Evolutionary conservation across 2,888 invertebrate genomes (phyloP).

Genomic region (Shargacucullia verbasci): DNA sequence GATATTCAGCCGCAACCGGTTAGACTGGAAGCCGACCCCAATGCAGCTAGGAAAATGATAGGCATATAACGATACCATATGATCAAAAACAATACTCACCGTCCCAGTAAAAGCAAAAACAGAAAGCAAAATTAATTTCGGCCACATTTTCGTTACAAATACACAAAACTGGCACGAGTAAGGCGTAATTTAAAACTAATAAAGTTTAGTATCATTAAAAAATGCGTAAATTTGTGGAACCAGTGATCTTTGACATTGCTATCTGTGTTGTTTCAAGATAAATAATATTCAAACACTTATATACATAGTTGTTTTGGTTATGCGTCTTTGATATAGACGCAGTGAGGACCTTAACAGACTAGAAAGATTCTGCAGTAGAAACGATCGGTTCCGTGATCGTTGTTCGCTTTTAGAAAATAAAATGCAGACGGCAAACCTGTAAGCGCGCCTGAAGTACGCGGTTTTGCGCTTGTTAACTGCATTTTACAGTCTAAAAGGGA

Average conservation of each 20-base stretch:
- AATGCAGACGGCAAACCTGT: too few relatives aligned
- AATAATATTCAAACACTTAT: slow-evolving; percentile 22
- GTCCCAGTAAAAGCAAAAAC: slow-evolving; percentile 65
- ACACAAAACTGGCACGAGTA: slow-evolving; percentile 22
- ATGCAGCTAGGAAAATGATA: too few relatives aligned
- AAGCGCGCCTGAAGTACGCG: too few relatives aligned
- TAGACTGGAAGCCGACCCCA: too few relatives aligned
- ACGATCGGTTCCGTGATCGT: too few relatives aligned
- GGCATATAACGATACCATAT: too few relatives aligned
- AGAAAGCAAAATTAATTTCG: slow-evolving; percentile 63
- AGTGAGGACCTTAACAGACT: too few relatives aligned
- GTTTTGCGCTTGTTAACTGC: too few relatives aligned
- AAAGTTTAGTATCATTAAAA: slow-evolving; percentile 15
- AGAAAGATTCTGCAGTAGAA: too few relatives aligned
- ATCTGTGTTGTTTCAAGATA: slow-evolving; percentile 50
- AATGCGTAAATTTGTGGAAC: slow-evolving; percentile 41
- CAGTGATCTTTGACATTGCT: slow-evolving; percentile 52
- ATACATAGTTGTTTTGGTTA: slow-evolving; percentile 6
- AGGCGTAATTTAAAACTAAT: slow-evolving; percentile 38
- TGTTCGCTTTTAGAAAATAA: too few relatives aligned
- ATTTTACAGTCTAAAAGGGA: too few relatives aligned
- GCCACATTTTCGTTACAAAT: slow-evolving; percentile 68
- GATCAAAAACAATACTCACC: slow-evolving; percentile 63
- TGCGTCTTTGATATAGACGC: background rate
- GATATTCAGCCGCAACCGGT: too few relatives aligned